phyloP scores from a whole-genome alignment of 2,797 vertebrate species.

The Gastrophryne carolinensis region DNA sequence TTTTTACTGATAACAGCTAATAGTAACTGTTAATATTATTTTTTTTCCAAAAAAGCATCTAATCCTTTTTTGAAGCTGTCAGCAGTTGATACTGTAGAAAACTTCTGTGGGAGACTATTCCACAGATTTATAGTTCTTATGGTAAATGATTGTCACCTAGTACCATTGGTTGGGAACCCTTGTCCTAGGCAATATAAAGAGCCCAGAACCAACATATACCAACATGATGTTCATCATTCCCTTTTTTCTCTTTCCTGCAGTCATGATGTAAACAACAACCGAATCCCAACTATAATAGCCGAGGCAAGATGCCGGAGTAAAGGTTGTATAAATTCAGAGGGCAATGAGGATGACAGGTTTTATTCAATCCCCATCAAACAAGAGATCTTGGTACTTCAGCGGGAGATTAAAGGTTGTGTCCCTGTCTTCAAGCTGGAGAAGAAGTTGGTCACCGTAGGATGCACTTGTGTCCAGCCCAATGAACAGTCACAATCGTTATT shows the following conservation, averaged over 20 bases:
- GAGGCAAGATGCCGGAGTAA: conserved; percentile 61
- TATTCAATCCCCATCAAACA: conserved; percentile 64
- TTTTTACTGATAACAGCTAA: too few species aligned
- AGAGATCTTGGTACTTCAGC: conserved; percentile 67
- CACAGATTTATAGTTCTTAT: too few species aligned
- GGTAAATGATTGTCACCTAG: too few species aligned
- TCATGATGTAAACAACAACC: conserved; percentile 59
- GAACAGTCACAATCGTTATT: background rate
- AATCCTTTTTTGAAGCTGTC: too few species aligned
- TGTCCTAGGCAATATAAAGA: too few species aligned
- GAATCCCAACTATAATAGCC: conserved; percentile 60
- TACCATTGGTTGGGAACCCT: too few species aligned
- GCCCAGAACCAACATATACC: too few species aligned
- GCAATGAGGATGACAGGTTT: conserved; percentile 58
- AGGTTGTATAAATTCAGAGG: conserved; percentile 41
- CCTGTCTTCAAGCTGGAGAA: background rate
- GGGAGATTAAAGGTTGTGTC: conserved; percentile 47
- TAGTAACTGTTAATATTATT: too few species aligned
- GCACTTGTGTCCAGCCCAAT: background rate
- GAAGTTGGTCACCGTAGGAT: background rate
- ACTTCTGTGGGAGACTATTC: too few species aligned
- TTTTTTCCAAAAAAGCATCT: too few species aligned
- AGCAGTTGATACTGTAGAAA: too few species aligned
- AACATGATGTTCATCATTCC: too few species aligned
- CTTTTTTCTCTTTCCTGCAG: conserved; percentile 49